Percentiles rank a stretch among this genome's conserved stretches.
phyloP scores from a whole-genome alignment of 2,888 invertebrate species.

The Osmoderma eremita region DNA sequence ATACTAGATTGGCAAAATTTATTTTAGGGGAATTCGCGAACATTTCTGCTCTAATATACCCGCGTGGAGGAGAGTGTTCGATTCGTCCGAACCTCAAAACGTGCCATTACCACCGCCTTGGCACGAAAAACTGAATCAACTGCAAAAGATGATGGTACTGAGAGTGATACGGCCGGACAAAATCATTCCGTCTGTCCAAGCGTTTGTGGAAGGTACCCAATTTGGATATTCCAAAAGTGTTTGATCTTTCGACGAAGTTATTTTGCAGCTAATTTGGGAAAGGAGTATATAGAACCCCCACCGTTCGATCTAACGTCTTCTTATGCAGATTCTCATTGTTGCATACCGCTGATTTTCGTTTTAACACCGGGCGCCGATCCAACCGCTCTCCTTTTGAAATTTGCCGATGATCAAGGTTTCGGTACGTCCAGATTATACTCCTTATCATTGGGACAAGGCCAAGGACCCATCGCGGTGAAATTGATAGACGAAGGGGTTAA shows the following conservation, averaged over 20 bases:
- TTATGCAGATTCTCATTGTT: slow-evolving; percentile 85
- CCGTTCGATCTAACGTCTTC: slow-evolving; percentile 88
- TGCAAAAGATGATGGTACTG: slow-evolving; percentile 82
- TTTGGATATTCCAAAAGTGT: background rate
- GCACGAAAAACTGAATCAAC: slow-evolving; percentile 69
- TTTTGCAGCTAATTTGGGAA: slow-evolving; percentile 74
- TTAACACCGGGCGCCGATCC: slow-evolving; percentile 95
- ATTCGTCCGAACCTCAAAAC: slow-evolving; percentile 79
- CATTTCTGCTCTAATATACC: slow-evolving; percentile 69
- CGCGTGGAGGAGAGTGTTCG: slow-evolving; percentile 80
- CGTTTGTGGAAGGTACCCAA: slow-evolving; percentile 71
- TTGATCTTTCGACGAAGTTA: background rate
- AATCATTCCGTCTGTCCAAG: slow-evolving; percentile 80
- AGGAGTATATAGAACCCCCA: slow-evolving; percentile 86
- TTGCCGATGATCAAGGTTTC: slow-evolving; percentile 92
- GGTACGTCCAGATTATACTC: slow-evolving; percentile 80
- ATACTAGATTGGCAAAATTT: background rate
- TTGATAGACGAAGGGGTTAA: slow-evolving; percentile 86
- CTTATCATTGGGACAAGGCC: slow-evolving; percentile 92
- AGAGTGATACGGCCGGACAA: slow-evolving; percentile 89
- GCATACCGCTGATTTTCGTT: slow-evolving; percentile 90
- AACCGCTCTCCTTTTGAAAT: slow-evolving; percentile 86
- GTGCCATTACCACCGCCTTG: slow-evolving; percentile 77
- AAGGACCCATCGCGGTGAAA: slow-evolving; percentile 88
- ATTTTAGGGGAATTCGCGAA: slow-evolving; percentile 70